Percentiles rank a stretch among this genome's conserved stretches.
Evolutionary conservation across 2,888 invertebrate genomes (phyloP).

Genomic region (Lithophane leautieri): DNA sequence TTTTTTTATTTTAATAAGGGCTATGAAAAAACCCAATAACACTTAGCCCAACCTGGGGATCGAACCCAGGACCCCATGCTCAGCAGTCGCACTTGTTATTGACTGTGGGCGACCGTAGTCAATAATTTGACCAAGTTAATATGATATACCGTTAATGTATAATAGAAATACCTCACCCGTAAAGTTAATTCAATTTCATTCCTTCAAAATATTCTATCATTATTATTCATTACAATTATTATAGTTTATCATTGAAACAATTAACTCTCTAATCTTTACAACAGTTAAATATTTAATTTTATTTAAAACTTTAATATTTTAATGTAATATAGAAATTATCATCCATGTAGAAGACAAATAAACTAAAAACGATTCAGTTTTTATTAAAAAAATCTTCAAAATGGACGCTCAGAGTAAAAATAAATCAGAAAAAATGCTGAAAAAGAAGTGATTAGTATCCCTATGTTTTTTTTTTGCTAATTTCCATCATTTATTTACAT

Average conservation of each 20-base stretch:
- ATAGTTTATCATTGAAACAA: conserved; percentile 27
- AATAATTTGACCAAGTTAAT: not conserved
- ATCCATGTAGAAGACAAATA: conserved; percentile 3
- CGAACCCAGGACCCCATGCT: conserved; percentile 4
- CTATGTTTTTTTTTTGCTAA: conserved; percentile 44
- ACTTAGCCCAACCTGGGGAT: not conserved
- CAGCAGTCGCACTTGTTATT: not conserved
- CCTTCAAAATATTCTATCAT: conserved; percentile 1
- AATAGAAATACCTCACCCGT: conserved; percentile 2
- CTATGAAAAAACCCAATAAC: not conserved
- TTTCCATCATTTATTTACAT: conserved; percentile 55
- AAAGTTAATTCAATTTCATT: conserved; percentile 51
- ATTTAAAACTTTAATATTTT: conserved; percentile 5
- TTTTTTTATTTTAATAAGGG: too few relatives aligned
- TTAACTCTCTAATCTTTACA: conserved; percentile 16
- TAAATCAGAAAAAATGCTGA: conserved; percentile 60
- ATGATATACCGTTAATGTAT: too few relatives aligned
- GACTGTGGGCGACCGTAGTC: not conserved
- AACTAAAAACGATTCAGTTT: conserved; percentile 43
- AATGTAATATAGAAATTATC: not conserved
- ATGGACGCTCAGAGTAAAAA: conserved; percentile 25
- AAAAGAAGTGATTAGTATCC: conserved; percentile 68
- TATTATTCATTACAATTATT: conserved; percentile 40
- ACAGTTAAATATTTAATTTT: conserved; percentile 14
- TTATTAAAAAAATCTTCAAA: not conserved